Evolutionary conservation across 2,113 vertebrate genomes (phyloP).

Genomic region (Melanerpes formicivorus): DNA sequence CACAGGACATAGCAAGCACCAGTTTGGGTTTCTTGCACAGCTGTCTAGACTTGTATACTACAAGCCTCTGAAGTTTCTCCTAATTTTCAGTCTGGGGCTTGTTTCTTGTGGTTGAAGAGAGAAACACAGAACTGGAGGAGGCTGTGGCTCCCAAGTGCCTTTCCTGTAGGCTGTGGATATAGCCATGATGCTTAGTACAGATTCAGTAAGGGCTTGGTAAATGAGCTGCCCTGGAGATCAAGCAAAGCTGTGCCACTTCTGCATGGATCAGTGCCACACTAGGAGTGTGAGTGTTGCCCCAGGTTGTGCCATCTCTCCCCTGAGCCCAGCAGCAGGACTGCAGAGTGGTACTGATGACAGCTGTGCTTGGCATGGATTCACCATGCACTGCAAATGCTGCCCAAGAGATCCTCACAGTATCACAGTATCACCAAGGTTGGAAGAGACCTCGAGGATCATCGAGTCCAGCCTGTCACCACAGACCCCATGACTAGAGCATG

Average conservation of each 20-base stretch:
- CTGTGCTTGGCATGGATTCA: background rate
- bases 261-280: background rate
- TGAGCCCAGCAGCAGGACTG: fast-evolving
- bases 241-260: background rate
- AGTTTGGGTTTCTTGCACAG: background rate
- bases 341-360: background rate
- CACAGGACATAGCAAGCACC: background rate
- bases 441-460: no score
- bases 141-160: background rate
- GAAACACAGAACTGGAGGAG: background rate
- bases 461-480: no score
- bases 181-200: background rate
- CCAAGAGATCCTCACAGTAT: background rate
- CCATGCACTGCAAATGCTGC: background rate
- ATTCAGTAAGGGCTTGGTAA: background rate
- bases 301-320: background rate
- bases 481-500: no score
- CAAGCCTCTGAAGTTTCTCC: background rate
- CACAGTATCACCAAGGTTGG: no score
- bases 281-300: background rate
- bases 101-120: background rate
- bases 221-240: background rate
- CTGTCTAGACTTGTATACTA: conserved; percentile 15
- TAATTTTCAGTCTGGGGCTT: background rate
- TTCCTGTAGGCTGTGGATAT: background rate